Percentiles rank a stretch among this genome's conserved stretches.
phyloP scores from a whole-genome alignment of 2,797 vertebrate genomes.

The Eupleurogrammus muticus region DNA sequence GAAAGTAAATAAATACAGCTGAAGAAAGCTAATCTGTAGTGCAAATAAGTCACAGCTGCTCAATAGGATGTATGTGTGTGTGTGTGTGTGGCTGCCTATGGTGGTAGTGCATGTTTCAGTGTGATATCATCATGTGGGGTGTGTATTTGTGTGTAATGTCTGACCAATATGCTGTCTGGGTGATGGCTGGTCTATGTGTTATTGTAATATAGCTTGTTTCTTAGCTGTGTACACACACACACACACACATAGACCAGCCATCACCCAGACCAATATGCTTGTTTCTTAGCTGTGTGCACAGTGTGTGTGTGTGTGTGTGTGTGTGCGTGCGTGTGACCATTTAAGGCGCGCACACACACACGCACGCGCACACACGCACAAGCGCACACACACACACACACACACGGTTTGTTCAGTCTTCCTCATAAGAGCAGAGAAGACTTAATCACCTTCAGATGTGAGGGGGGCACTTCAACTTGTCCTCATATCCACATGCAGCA shows the following conservation, averaged over 20 bases:
- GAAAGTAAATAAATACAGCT: constrained; percentile 67
- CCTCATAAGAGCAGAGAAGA: constrained; percentile 80
- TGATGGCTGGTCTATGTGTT: constrained; percentile 73
- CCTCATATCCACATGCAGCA: constrained; percentile 71
- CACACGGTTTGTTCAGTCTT: constrained; percentile 72
- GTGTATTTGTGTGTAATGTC: constrained; percentile 75
- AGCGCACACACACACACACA: constrained; percentile 17
- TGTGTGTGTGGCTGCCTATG: neutral
- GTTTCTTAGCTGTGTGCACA: constrained; percentile 43
- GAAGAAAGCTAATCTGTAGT: constrained; percentile 72
- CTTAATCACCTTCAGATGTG: constrained; percentile 83
- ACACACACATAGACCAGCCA: no score
- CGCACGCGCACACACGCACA: constrained; percentile 32
- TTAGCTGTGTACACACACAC: constrained; percentile 31
- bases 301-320: constrained; percentile 47
- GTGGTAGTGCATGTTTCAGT: constrained; percentile 67
- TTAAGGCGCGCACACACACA: no score
- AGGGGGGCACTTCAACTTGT: constrained; percentile 80
- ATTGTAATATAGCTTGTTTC: constrained; percentile 70
- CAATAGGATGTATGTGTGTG: constrained; percentile 36
- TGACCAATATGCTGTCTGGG: constrained; percentile 74
- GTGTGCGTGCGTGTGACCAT: constrained; percentile 37
- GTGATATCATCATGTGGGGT: constrained; percentile 73
- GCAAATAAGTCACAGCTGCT: constrained; percentile 79
- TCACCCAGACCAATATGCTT: no score